These are phyloP conservation scores for Oncorhynchus gorbuscha DNA, from an alignment of 2,113 vertebrate genomes.

Conservation along the genomic window DNA sequence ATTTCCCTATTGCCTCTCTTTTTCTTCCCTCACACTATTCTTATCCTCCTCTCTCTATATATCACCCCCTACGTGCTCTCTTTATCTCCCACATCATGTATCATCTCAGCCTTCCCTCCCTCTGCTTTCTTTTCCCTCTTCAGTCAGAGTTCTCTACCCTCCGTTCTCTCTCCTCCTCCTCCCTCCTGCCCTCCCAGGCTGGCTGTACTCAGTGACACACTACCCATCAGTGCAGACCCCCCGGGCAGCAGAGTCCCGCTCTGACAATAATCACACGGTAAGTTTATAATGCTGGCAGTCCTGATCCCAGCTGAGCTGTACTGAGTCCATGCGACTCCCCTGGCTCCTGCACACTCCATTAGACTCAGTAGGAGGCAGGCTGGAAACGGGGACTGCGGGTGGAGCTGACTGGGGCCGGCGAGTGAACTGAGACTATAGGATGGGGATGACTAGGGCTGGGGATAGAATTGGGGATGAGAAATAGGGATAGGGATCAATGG, in stretches of 20 bases:
- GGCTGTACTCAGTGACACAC: slow-evolving; percentile 63
- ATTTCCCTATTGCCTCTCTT: slow-evolving; percentile 66
- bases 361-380: slow-evolving; percentile 62
- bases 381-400: slow-evolving; percentile 18
- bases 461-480: no score
- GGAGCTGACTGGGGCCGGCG: slow-evolving; percentile 55
- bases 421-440: background rate
- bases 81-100: background rate
- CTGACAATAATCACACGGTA: slow-evolving; percentile 71
- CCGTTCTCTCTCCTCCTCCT: slow-evolving; percentile 5
- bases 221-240: slow-evolving; percentile 64
- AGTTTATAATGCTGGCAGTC: slow-evolving; percentile 67
- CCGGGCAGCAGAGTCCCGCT: slow-evolving; percentile 64
- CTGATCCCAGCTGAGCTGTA: slow-evolving; percentile 64
- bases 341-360: slow-evolving; percentile 75
- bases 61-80: background rate
- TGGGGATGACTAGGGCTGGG: background rate
- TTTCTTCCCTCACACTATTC: slow-evolving; percentile 56
- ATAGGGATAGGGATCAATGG: no score
- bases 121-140: slow-evolving; percentile 18
- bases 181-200: slow-evolving; percentile 20
- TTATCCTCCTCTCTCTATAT: background rate
- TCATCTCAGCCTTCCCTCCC: slow-evolving; percentile 2
- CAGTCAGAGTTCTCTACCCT: background rate
- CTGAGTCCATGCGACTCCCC: slow-evolving; percentile 63